Conservation (phyloP, 64 coral and sea anemone species). For the Trachythela sp. region DNA sequence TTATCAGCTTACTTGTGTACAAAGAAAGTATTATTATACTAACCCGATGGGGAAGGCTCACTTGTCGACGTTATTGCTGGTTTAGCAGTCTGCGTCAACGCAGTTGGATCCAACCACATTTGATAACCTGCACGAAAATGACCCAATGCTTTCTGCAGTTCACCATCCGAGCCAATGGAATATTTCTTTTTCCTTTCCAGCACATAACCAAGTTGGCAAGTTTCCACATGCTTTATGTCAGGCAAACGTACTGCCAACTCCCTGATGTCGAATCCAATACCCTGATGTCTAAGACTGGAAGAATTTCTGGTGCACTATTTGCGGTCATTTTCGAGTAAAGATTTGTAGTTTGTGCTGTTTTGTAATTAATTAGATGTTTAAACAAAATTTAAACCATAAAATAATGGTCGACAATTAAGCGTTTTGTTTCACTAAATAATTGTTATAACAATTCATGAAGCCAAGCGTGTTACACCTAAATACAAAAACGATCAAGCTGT, state of each 20-base stretch:
- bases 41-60: background rate
- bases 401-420: too few species aligned
- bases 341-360: too few species aligned
- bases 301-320: too few species aligned
- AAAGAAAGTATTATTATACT: background rate
- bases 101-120: conserved; percentile 10
- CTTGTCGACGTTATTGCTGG: background rate
- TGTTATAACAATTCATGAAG: too few species aligned
- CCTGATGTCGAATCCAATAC: too few species aligned
- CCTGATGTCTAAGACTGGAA: too few species aligned
- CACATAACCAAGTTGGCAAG: background rate
- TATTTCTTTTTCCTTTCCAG: conserved; percentile 3
- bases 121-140: conserved; percentile 4
- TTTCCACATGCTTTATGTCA: background rate
- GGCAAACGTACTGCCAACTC: background rate
- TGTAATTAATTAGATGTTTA: too few species aligned
- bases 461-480: too few species aligned
- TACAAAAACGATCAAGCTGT: too few species aligned
- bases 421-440: too few species aligned
- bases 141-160: background rate
- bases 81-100: background rate
- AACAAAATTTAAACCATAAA: too few species aligned
- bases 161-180: background rate
- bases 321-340: too few species aligned
- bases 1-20: background rate